A percentile compares a stretch with the other conserved stretches of the same genome.
Conservation (phyloP, 2,888 invertebrate genomes). For the Lasius platythorax region DNA sequence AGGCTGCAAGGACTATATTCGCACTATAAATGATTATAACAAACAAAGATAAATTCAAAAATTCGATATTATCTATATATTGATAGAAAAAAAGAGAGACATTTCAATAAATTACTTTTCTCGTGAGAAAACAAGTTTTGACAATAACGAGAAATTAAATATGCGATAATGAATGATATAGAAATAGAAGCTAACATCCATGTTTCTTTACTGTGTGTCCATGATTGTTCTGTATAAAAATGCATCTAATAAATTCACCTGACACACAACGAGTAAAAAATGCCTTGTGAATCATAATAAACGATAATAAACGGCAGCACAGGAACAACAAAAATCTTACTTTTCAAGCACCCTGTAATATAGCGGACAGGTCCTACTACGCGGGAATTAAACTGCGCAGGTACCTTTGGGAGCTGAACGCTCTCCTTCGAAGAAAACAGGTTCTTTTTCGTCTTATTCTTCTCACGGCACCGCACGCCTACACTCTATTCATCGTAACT, state of each 20-base stretch:
- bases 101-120: background rate
- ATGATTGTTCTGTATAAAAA: background rate
- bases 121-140: background rate
- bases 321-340: background rate
- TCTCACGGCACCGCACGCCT: slow-evolving; percentile 69
- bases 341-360: slow-evolving; percentile 32
- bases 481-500: slow-evolving; percentile 76
- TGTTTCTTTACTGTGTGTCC: background rate
- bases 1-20: background rate
- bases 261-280: background rate
- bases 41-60: background rate
- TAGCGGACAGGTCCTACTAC: slow-evolving; percentile 79
- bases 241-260: background rate
- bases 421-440: slow-evolving; percentile 80
- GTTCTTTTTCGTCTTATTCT: slow-evolving; percentile 80
- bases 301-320: background rate
- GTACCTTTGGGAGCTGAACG: slow-evolving; percentile 79
- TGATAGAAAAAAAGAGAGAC: background rate
- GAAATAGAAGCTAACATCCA: background rate
- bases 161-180: background rate
- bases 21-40: background rate
- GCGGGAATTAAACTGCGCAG: slow-evolving; percentile 83
- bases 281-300: slow-evolving; percentile 2
- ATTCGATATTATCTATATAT: background rate
- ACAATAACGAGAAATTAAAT: background rate